Evolutionary conservation across 2,113 vertebrate genomes (phyloP).

Genomic region (Poicephalus meyeri): DNA sequence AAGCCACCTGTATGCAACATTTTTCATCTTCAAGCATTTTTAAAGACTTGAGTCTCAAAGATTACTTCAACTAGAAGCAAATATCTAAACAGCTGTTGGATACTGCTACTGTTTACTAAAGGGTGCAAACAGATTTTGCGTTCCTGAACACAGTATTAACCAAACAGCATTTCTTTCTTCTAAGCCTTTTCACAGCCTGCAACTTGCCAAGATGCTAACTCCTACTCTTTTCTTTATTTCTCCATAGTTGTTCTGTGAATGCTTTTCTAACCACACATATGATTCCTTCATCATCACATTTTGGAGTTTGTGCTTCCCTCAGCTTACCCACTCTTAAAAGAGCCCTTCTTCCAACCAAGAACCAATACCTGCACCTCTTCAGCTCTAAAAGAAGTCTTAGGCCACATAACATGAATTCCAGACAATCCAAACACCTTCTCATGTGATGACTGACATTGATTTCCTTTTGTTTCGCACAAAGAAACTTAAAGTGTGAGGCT

Average conservation of each 20-base stretch:
- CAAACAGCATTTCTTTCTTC: neutral
- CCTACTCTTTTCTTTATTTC: neutral
- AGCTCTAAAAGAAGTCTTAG: neutral
- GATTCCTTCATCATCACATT: neutral
- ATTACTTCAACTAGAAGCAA: neutral
- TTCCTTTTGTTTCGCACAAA: neutral
- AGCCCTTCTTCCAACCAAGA: neutral
- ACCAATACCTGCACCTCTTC: neutral
- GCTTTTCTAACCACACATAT: neutral
- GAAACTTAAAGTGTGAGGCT: neutral
- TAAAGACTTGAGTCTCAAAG: neutral
- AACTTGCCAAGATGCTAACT: neutral
- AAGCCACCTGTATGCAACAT: neutral
- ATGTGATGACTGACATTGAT: neutral
- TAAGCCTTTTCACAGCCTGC: neutral
- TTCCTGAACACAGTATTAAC: neutral
- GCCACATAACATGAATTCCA: neutral
- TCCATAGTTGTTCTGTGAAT: neutral
- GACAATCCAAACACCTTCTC: neutral
- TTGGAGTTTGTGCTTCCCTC: neutral
- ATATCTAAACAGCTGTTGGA: neutral
- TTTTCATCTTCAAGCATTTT: neutral
- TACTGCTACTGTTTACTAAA: neutral
- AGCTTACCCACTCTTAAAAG: neutral
- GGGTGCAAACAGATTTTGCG: neutral